These are phyloP conservation scores for Piscicola geometra DNA, from an alignment of 2,888 invertebrate genomes.

Conservation along the genomic window DNA sequence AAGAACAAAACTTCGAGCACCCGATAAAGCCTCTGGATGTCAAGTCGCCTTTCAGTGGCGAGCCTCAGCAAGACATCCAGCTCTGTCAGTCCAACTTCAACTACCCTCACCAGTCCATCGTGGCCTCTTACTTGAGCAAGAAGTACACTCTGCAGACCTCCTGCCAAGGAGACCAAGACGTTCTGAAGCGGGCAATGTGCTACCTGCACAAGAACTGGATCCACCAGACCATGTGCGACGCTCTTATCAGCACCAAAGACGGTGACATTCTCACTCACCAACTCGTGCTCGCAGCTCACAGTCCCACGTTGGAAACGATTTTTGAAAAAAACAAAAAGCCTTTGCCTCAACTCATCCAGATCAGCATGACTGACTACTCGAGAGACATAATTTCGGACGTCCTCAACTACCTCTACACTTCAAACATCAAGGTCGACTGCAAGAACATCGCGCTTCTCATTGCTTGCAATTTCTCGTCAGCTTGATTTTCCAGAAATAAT, in stretches of 20 bases:
- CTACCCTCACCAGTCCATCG: neutral
- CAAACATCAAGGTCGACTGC: constrained; percentile 33
- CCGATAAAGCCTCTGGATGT: neutral
- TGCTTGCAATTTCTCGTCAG: constrained; percentile 35
- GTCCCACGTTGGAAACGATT: constrained; percentile 33
- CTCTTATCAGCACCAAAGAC: constrained; percentile 25
- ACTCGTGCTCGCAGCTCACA: constrained; percentile 35
- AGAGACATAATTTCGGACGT: constrained; percentile 26
- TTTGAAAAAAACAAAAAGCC: constrained; percentile 27
- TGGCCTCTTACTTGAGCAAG: constrained; percentile 12
- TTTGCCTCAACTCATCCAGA: constrained; percentile 28
- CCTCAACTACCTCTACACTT: constrained; percentile 37
- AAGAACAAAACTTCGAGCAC: neutral
- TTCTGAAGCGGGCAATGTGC: constrained; percentile 11
- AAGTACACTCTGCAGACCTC: constrained; percentile 2
- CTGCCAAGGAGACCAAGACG: neutral
- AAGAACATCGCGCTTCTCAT: constrained; percentile 33
- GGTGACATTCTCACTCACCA: constrained; percentile 36
- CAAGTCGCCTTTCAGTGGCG: neutral
- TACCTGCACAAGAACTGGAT: constrained; percentile 33
- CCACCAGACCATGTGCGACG: constrained; percentile 36
- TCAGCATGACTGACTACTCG: constrained; percentile 35
- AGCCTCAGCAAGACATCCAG: neutral
- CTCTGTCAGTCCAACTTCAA: neutral
- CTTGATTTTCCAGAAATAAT: constrained; percentile 36